Evolutionary conservation across 2,113 vertebrate genomes (phyloP), one percentile per base, ranked within the genome.

Genomic region (Terrapene triunguis): DNA sequence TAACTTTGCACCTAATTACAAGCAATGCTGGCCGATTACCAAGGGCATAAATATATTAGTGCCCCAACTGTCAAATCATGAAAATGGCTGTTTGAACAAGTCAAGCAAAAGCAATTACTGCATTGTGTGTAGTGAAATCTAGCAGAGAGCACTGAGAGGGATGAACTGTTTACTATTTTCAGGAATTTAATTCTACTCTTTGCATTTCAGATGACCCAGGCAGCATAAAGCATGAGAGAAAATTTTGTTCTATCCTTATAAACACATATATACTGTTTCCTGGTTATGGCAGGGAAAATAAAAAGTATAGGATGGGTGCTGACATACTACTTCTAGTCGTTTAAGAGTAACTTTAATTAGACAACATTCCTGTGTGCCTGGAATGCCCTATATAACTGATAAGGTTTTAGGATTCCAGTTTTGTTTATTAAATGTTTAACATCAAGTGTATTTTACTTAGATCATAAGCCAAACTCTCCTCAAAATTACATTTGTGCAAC

Each of bases 1-100:
- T 97, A 98, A 98, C 96, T 92, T 98, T 98, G 96, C 95, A 97
- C 95, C 98, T 98, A 96, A 88, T 95, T 96, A 95, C 97, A 88
- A 97, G 98, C 97, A 95, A 93, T 94, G 92, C 96, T 98, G 98
- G 97, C 98, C 96, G 27, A 96, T 98, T 98, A 97, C 90, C 96
- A 96, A 96, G 97, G 95, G 80, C 95, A 96, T 89, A 89, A 97
- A 98, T 97, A 90, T 97, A 96, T 98, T 98, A 98, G 98, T 95
- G 89, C 90, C 94, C 96, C 86, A 90, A 94, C 87, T 97, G 95
- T 96, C 92, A 97, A 85, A 54, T 97, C 94, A 82, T 89, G 96
- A 94, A 95, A 96, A 94, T 89, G 81, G 78, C 87, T 97, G 72
- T 94, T 97, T 78, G 82, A 97, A 95, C 90, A 97, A 96, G 91